phyloP scores from a whole-genome alignment of 2,113 vertebrate species.

The Cardinalis cardinalis region DNA sequence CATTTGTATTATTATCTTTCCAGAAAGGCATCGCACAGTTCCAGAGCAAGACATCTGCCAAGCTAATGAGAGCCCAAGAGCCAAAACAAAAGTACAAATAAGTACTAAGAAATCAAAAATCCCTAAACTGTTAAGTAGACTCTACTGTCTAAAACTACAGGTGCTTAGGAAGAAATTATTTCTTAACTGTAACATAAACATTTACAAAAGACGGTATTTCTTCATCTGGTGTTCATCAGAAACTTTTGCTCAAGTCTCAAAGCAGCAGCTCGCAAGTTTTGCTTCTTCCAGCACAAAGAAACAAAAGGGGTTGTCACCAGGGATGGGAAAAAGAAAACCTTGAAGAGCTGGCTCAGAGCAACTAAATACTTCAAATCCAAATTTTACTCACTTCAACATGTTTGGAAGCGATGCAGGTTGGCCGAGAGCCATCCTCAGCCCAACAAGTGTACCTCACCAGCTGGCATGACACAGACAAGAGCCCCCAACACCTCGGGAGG shows the following conservation, averaged over 20 bases:
- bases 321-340: constrained; percentile 19
- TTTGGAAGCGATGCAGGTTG: constrained; percentile 43
- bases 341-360: constrained; percentile 27
- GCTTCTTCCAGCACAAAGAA: constrained; percentile 17
- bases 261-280: background rate
- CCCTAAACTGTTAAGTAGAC: background rate
- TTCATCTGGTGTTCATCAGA: constrained; percentile 36
- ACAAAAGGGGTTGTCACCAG: background rate
- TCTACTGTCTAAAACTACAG: background rate
- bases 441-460: constrained; percentile 41
- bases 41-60: constrained; percentile 9
- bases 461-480: constrained; percentile 48
- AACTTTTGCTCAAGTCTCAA: constrained; percentile 20
- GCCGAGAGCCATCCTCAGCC: constrained; percentile 15
- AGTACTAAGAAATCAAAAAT: background rate
- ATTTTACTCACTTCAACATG: constrained; percentile 46
- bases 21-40: background rate
- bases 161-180: constrained; percentile 32
- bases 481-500: constrained; percentile 25
- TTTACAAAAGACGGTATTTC: background rate
- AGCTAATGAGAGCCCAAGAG: constrained; percentile 17
- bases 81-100: constrained; percentile 4
- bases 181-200: constrained; percentile 25
- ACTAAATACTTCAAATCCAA: constrained; percentile 43
- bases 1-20: background rate